Conservation (phyloP, 2,888 invertebrate genomes). For the Xanthostigma xanthostigma region DNA sequence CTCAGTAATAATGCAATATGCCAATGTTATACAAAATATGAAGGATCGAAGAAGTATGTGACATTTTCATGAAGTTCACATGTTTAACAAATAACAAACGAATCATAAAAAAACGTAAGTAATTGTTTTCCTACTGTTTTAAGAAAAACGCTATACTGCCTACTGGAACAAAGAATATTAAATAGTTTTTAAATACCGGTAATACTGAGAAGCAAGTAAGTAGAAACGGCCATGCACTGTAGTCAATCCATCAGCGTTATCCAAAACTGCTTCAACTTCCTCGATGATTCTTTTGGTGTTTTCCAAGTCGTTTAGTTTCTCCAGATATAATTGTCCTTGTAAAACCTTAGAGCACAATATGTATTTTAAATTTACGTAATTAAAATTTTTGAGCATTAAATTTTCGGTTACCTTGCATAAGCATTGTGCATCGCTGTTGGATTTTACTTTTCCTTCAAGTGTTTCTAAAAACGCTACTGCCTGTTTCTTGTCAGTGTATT, state of each 20-base stretch:
- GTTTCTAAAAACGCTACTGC: constrained; percentile 80
- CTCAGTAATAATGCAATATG: too few species aligned
- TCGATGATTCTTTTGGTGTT: constrained; percentile 75
- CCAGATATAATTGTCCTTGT: constrained; percentile 64
- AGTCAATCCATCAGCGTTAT: constrained; percentile 83
- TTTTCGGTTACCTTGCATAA: constrained; percentile 51
- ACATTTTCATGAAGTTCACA: too few species aligned
- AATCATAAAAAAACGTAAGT: constrained; percentile 1
- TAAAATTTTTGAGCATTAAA: background rate
- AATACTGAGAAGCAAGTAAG: constrained; percentile 81
- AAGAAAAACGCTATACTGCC: too few species aligned
- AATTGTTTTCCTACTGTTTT: background rate
- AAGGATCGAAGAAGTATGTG: too few species aligned
- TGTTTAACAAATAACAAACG: too few species aligned
- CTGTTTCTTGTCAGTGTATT: constrained; percentile 65
- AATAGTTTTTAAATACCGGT: constrained; percentile 36
- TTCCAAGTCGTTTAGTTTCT: constrained; percentile 62
- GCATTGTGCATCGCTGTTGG: constrained; percentile 72
- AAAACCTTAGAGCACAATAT: constrained; percentile 42
- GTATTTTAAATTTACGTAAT: background rate
- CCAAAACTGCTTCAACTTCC: constrained; percentile 68
- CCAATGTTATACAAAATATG: too few species aligned
- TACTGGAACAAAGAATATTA: too few species aligned
- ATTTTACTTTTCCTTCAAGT: constrained; percentile 72
- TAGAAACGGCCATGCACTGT: constrained; percentile 91